Base-by-base conservation (phyloP, 1,140 invertebrate species). In the Papilio helenus region DNA sequence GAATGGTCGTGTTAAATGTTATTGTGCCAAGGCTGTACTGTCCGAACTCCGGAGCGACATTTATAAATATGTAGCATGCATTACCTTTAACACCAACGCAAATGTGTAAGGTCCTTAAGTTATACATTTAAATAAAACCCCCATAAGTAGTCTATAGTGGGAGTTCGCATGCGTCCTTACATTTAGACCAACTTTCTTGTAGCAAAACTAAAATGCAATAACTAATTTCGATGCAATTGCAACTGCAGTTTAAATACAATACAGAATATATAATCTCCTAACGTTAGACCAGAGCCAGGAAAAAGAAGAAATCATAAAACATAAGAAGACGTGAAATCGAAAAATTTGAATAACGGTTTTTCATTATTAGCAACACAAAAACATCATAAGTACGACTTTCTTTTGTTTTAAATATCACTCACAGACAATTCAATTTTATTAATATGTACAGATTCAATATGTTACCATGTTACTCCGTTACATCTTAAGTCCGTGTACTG, bases 1-100 rank as follows among this genome's bases (percentile, higher is more conserved):
- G 88, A 82, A 78, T 72, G 84, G 82, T 86, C 83, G 88, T 89
- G 89, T 90, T 90, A 92, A 92, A 91, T 93, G 92, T 93, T 92
- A 91, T 91, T 88, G 85, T 93, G 92, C 88, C 92, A 93, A 92
- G 92, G 92, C 82, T 82, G 79, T 79, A 88, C 80, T 81, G 83
- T 84, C 79, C 79, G 80, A 77, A 82, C 83, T 84, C 80, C 81
- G 82, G 83, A 86, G 86, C 82, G 82, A 87, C 86, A 86, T 86
- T 82, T 82, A 79, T 80, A 80, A 81, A 84, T 82, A 76, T 85
- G 80, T 84, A 82, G 73, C 79, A 82, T 71, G 79, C 83, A 82
- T 87, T 82, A 82, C 82, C 82, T 84, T 82, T 68, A 68, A 68
- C 61, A 68, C 61, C 61, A 29, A 68, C 61, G 61, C 61, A 68